phyloP scores from a whole-genome alignment of 2,113 vertebrate genomes.

The Lonchura striata region DNA sequence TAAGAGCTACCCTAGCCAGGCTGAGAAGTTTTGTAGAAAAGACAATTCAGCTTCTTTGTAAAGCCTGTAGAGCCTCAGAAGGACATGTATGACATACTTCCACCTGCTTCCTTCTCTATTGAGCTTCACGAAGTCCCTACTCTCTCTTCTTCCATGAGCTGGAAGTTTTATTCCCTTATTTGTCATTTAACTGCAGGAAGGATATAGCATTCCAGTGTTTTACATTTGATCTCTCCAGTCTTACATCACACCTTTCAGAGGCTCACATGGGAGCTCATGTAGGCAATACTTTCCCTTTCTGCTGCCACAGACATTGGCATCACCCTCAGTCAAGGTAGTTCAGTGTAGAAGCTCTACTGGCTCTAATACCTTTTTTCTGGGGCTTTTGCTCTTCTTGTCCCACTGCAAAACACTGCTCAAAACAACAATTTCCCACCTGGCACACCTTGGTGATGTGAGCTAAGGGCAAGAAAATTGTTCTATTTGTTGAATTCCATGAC shows the following conservation, averaged over 20 bases:
- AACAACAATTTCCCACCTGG: neutral
- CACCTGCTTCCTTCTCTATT: neutral
- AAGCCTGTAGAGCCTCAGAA: neutral
- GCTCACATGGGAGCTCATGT: neutral
- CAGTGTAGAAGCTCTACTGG: neutral
- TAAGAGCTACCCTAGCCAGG: accelerated
- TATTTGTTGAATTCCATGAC: constrained; percentile 9
- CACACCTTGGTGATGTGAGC: neutral
- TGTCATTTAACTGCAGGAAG: neutral
- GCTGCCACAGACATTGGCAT: neutral
- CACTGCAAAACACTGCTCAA: neutral
- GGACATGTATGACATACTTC: neutral
- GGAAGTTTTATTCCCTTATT: neutral
- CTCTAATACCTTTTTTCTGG: neutral
- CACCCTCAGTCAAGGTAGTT: neutral
- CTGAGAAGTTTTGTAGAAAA: neutral
- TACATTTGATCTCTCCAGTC: neutral
- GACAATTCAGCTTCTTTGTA: neutral
- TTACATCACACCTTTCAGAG: neutral
- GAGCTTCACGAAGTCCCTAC: neutral
- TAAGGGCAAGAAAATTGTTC: constrained; percentile 11
- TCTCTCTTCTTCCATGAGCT: neutral
- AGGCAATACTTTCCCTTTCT: neutral
- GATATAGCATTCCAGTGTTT: neutral
- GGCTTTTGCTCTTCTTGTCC: neutral